Evolutionary conservation across 2,888 invertebrate genomes (phyloP), one percentile per base, ranked within the genome.

Genomic region (Acronicta alni): DNA sequence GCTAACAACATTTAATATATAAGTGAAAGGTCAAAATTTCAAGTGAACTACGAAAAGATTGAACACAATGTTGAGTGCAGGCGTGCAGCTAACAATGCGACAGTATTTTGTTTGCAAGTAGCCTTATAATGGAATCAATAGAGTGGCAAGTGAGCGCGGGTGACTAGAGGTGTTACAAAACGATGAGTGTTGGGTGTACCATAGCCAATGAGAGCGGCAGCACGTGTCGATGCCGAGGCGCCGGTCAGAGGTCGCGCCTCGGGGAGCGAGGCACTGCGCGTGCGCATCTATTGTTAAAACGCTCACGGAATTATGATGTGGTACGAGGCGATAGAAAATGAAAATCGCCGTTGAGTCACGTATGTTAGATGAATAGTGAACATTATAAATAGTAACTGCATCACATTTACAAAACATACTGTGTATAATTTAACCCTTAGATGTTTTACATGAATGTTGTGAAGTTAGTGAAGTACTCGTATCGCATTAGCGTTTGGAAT

Each of bases 211-310:
- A 90, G 87, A 87, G 83, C 67, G 82, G 85, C 84, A 88, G 90
- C 93, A 91, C 92, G 92, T 89, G 91, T 88, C 81, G 80, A 81
- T 72, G 81, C 81, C 80, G 77, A 80, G 71, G 72, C 76, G 79
- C 76, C 58, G 92, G 91, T 89, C 91, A 91, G 77, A 88, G 92
- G 90, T 90, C 85, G 84, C 84, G 88, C 87, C 87, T 85, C 81
- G 72, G 82, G 85, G 83, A 79, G 79, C 72, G 57, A 58, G 58
- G 60, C 69, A 58, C 56, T 61, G 75, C 78, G 74, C 76, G 73
- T 74, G 77, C 70, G 59, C 66, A 44, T 67, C 77, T 59, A 81
- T 81, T 83, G 81, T 84, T 81, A 77, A 82, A 73, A 71, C 69
- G 64, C 65, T 68, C 57, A 56, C 65, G 59, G 64, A 72, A 77